A percentile compares a stretch with the other conserved stretches of the same genome.
phyloP scores from a whole-genome alignment of 2,113 vertebrate species.

The Athene cunicularia region DNA sequence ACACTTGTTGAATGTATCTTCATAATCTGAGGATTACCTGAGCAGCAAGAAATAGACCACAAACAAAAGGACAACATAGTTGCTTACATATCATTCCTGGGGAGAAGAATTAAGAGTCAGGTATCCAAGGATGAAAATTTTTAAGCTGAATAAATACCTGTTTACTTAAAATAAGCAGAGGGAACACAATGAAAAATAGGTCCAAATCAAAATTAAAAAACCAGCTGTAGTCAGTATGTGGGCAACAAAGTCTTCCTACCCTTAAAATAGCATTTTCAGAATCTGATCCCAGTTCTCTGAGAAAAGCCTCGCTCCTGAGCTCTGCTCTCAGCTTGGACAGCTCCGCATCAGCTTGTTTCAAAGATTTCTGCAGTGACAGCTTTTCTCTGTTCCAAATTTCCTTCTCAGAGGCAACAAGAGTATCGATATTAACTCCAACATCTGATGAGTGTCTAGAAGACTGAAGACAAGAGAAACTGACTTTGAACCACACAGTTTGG shows the following conservation, averaged over 20 bases:
- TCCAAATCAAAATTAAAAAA: background rate
- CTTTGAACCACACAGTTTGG: background rate
- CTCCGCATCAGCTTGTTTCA: slow-evolving; percentile 86
- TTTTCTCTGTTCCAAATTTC: slow-evolving; percentile 88
- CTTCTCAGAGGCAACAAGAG: slow-evolving; percentile 82
- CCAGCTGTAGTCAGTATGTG: background rate
- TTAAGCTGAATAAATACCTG: background rate
- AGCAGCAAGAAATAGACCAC: background rate
- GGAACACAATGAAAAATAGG: background rate
- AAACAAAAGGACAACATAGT: background rate
- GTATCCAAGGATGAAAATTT: background rate
- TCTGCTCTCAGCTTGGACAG: slow-evolving; percentile 84
- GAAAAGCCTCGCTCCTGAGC: slow-evolving; percentile 81
- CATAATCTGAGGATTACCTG: background rate
- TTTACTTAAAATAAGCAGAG: background rate
- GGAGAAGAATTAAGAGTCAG: background rate
- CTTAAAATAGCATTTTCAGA: slow-evolving; percentile 84
- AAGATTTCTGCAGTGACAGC: slow-evolving; percentile 81
- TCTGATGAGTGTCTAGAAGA: slow-evolving; percentile 61
- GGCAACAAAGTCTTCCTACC: slow-evolving; percentile 69
- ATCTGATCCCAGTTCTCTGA: slow-evolving; percentile 82
- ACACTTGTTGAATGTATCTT: background rate
- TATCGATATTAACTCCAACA: slow-evolving; percentile 64
- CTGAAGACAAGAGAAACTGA: slow-evolving; percentile 62
- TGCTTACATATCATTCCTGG: background rate